Conservation (phyloP, 2,113 vertebrate genomes). For the Mohoua ochrocephala region DNA sequence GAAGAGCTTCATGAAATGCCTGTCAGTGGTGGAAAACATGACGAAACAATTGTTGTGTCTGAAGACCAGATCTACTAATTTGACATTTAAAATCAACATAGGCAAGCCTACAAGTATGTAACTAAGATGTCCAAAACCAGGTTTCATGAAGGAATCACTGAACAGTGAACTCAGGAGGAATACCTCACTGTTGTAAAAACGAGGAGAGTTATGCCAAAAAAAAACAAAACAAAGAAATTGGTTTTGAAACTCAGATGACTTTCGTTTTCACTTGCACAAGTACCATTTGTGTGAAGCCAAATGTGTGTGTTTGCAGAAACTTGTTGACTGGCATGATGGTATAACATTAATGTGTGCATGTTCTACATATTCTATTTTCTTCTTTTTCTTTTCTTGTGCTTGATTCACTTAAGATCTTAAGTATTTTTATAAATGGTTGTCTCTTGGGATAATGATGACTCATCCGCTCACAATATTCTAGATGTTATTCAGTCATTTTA, state of each 20-base stretch:
- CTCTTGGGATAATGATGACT: not conserved
- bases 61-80: not conserved
- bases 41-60: not conserved
- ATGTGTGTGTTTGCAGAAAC: not conserved
- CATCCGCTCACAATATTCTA: not conserved
- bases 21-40: not conserved
- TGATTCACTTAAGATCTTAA: not conserved
- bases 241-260: not conserved
- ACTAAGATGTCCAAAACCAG: not conserved
- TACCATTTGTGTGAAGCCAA: not conserved
- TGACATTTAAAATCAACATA: not conserved
- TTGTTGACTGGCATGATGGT: not conserved
- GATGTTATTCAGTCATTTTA: not conserved
- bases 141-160: not conserved
- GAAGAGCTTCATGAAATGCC: not conserved
- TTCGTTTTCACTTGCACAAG: not conserved
- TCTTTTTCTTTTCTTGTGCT: not conserved
- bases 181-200: not conserved
- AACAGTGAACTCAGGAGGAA: not conserved
- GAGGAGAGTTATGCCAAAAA: not conserved
- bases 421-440: not conserved
- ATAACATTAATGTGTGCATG: not conserved
- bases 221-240: too few relatives aligned
- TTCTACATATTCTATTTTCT: not conserved
- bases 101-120: not conserved